Conservation (phyloP, 2,888 invertebrate genomes). For the Crematogaster levior region DNA sequence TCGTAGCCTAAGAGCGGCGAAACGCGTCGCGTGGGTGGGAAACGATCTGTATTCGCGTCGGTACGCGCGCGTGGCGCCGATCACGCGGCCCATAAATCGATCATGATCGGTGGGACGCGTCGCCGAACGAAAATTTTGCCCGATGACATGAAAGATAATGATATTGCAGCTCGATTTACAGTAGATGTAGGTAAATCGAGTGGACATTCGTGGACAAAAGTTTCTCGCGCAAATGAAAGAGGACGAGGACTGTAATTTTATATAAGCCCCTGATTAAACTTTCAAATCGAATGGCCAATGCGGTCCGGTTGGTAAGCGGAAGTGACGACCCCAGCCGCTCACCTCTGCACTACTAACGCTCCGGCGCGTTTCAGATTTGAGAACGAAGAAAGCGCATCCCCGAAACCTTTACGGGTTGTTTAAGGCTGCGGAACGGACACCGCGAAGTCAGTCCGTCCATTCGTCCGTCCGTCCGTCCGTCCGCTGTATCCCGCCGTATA, state of each 20-base stretch:
- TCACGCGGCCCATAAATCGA: conserved; percentile 18
- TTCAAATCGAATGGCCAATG: conserved; percentile 84
- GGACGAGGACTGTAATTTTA: conserved; percentile 79
- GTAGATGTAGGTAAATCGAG: background rate
- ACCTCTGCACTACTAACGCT: conserved; percentile 86
- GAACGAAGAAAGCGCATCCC: conserved; percentile 81
- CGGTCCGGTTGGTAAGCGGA: conserved; percentile 84
- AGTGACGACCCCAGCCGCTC: conserved; percentile 85
- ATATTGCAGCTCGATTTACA: background rate
- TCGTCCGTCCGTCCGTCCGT: conserved; percentile 53
- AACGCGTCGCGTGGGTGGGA: conserved; percentile 29
- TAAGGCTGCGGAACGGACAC: conserved; percentile 74
- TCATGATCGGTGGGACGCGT: background rate
- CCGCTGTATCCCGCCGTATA: conserved; percentile 26
- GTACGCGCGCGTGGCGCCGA: conserved; percentile 39
- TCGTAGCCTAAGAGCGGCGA: conserved; percentile 53
- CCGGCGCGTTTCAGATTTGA: conserved; percentile 78
- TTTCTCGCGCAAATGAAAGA: background rate
- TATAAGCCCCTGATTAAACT: conserved; percentile 85
- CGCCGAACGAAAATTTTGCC: background rate
- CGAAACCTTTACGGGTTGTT: conserved; percentile 75
- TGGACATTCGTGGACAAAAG: background rate
- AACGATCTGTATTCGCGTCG: conserved; percentile 49
- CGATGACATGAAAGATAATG: background rate
- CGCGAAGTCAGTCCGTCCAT: conserved; percentile 45